Percentiles rank a stretch among this genome's conserved stretches.
phyloP scores from a whole-genome alignment of 2,797 vertebrate genomes.

The Enteromius paludinosus region DNA sequence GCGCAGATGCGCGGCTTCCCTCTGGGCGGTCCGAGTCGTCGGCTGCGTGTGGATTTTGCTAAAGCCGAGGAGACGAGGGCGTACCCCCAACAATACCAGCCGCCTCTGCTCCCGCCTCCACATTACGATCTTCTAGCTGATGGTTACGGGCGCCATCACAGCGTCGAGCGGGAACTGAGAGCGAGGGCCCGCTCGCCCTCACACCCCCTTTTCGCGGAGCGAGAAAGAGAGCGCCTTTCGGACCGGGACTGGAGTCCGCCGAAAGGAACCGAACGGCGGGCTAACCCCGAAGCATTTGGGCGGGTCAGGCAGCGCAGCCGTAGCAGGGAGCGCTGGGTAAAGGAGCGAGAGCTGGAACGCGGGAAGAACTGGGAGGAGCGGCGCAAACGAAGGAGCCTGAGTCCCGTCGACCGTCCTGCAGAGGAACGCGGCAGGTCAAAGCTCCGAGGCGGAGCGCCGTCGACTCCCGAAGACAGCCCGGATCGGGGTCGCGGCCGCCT shows the following conservation, averaged over 20 bases:
- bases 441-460: conserved; percentile 69
- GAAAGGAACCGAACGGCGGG: conserved; percentile 84
- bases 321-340: conserved; percentile 90
- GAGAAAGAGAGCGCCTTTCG: conserved; percentile 83
- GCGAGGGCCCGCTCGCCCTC: conserved; percentile 85
- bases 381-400: conserved; percentile 77
- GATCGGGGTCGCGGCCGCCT: conserved; percentile 87
- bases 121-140: conserved; percentile 89
- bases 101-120: conserved; percentile 77
- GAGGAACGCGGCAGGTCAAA: conserved; percentile 85
- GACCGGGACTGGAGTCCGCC: conserved; percentile 90
- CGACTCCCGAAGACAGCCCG: conserved; percentile 86
- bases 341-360: conserved; percentile 80
- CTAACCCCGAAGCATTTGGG: conserved; percentile 83
- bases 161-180: conserved; percentile 89
- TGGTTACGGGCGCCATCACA: conserved; percentile 85
- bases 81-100: conserved; percentile 89
- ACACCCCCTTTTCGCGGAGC: conserved; percentile 83
- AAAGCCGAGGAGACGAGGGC: conserved; percentile 90
- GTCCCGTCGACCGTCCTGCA: conserved; percentile 79
- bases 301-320: conserved; percentile 84
- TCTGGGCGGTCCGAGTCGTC: conserved; percentile 87
- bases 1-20: conserved; percentile 96
- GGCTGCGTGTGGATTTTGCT: conserved; percentile 94
- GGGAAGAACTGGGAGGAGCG: conserved; percentile 83